Evolutionary conservation across 2,797 vertebrate species (phyloP).

Genomic region (Microctenopoma stevenorrisi): DNA sequence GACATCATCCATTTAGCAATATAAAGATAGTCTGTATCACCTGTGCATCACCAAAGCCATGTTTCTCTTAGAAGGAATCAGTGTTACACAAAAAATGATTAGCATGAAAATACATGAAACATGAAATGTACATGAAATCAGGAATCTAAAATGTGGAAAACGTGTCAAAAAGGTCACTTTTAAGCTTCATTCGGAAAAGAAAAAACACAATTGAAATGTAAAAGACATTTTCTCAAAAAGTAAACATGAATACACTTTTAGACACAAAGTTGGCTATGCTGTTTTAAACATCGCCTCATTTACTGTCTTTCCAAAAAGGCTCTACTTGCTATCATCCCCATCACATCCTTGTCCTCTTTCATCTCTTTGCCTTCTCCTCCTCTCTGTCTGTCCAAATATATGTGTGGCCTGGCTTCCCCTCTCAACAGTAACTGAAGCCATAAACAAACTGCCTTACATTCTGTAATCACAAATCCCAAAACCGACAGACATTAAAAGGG

Average conservation of each 20-base stretch:
- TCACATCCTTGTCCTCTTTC: constrained; percentile 46
- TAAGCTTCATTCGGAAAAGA: neutral
- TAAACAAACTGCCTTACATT: constrained; percentile 97
- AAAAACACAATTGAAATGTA: no score
- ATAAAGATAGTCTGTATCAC: neutral
- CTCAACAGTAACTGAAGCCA: constrained; percentile 93
- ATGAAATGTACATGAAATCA: no score
- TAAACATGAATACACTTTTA: neutral
- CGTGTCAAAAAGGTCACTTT: no score
- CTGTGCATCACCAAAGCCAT: neutral
- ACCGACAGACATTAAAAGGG: constrained; percentile 91
- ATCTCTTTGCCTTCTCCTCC: constrained; percentile 54
- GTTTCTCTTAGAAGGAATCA: neutral
- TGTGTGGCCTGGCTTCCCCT: constrained; percentile 92
- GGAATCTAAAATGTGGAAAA: neutral
- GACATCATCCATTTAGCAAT: neutral
- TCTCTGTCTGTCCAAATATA: constrained; percentile 85
- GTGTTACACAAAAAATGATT: neutral
- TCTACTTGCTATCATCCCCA: constrained; percentile 46
- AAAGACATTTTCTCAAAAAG: neutral
- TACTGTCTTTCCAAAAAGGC: constrained; percentile 28
- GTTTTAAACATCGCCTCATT: constrained; percentile 45
- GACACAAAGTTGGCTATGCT: constrained; percentile 2
- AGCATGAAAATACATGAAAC: no score
- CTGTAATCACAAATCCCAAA: constrained; percentile 90